phyloP scores from a whole-genome alignment of 1,140 invertebrate genomes.

The Formica selysi region DNA sequence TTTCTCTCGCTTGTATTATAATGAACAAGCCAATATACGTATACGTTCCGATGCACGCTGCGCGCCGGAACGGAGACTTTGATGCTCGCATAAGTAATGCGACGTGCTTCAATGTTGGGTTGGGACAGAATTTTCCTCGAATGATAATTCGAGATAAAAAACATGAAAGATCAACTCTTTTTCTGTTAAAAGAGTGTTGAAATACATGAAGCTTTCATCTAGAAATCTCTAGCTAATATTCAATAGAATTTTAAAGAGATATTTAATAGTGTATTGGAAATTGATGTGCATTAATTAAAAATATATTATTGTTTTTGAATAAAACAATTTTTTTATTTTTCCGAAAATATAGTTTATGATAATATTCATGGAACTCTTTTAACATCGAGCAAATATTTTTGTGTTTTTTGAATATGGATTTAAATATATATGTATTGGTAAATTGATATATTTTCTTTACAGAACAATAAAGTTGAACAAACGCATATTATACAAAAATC shows the following conservation, averaged over 20 bases:
- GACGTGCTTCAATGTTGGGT: neutral
- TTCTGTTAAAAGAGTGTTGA: neutral
- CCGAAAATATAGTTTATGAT: no score
- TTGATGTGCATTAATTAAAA: no score
- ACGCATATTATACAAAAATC: neutral
- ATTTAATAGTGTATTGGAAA: neutral
- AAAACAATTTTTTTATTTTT: neutral
- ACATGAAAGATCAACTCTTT: neutral
- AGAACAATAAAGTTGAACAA: neutral
- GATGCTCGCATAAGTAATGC: conserved; percentile 42
- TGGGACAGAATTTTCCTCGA: neutral
- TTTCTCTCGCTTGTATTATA: neutral
- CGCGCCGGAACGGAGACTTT: conserved; percentile 49
- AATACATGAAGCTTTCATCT: neutral
- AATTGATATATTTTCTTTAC: no score
- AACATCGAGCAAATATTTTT: no score
- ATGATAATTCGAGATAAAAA: no score
- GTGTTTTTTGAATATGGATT: no score
- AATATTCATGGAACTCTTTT: no score
- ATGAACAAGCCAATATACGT: neutral
- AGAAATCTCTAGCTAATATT: neutral
- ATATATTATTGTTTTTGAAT: neutral
- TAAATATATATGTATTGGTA: no score
- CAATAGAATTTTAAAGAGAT: neutral
- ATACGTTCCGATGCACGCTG: neutral